Evolutionary conservation across 2,113 vertebrate species (phyloP), one percentile per base, ranked within the genome.

Genomic region (Synchiropus splendidus): DNA sequence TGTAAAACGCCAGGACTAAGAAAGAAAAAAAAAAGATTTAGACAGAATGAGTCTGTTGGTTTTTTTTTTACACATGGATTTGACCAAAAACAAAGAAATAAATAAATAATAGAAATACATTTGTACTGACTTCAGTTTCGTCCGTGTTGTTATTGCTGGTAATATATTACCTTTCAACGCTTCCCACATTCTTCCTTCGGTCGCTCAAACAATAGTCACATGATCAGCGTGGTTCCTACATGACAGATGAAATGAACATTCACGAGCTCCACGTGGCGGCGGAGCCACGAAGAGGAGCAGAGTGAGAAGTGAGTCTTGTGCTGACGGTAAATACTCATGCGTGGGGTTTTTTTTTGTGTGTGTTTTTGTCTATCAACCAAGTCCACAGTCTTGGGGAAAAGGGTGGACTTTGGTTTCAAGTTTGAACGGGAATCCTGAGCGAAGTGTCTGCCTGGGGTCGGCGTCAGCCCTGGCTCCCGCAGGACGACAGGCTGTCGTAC

Each of bases 401-500:
- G 6, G 13, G 16, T 53, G 61, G 45, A 66, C 61, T 74, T 70
- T 74, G 77, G 71, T 67, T 74, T 81, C 54, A 43, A 34, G 58
- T 74, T 70, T 40, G n/a, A 54, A 60, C 52, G 16, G 65, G 55
- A 63, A 79, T 75, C 79, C 79, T 82, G 77, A 79, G 78, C 36
- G 14, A 13, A 10, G 14, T 37, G 5, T 10, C 13, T 14, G n/a
- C 0, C 10, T 9, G 38, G 35, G 0, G 33, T 18, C 31, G 0
- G 37, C 12, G 13, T 92, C 79, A 95, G 61, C 93, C 93, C 61
- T 97, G 92, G 79, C 93, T 97, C 60, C 91, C 93, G 21, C 93
- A 97, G 46, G 93, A 95, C 1, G 92, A 93, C 33, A 96, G 85
- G 8, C 92, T 94, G 84, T 97, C 93, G 16, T 96, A 97, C 46